Evolutionary conservation across 2,113 vertebrate genomes (phyloP).

Genomic region (Sceloporus tristichus): DNA sequence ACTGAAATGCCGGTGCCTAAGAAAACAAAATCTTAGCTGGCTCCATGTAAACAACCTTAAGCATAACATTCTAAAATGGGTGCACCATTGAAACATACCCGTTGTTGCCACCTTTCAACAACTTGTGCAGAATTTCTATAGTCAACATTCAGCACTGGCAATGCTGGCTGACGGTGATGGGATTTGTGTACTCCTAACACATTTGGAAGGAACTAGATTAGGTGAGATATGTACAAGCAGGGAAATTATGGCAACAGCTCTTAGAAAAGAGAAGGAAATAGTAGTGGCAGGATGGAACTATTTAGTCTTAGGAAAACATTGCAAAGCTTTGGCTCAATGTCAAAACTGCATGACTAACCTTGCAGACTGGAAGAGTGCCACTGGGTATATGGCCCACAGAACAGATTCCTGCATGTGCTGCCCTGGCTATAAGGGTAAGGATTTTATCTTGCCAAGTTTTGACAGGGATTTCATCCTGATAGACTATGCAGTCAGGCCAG

Average conservation of each 20-base stretch:
- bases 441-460: neutral
- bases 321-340: neutral
- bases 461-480: too few relatives aligned
- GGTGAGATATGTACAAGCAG: neutral
- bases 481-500: neutral
- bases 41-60: too few relatives aligned
- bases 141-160: neutral
- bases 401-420: neutral
- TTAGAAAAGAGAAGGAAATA: neutral
- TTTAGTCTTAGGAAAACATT: neutral
- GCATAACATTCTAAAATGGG: neutral
- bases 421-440: conserved; percentile 1
- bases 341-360: conserved; percentile 6
- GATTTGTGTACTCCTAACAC: neutral
- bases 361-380: neutral
- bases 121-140: neutral
- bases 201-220: neutral
- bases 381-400: neutral
- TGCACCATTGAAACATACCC: neutral
- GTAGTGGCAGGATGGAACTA: neutral
- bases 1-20: neutral
- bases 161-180: neutral
- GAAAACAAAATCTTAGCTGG: too few relatives aligned
- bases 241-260: neutral
- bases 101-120: neutral